A percentile compares a stretch with the other conserved stretches of the same genome.
These are phyloP conservation scores for Etheostoma perlongum DNA, from an alignment of 2,797 vertebrate genomes.

Conservation along the genomic window DNA sequence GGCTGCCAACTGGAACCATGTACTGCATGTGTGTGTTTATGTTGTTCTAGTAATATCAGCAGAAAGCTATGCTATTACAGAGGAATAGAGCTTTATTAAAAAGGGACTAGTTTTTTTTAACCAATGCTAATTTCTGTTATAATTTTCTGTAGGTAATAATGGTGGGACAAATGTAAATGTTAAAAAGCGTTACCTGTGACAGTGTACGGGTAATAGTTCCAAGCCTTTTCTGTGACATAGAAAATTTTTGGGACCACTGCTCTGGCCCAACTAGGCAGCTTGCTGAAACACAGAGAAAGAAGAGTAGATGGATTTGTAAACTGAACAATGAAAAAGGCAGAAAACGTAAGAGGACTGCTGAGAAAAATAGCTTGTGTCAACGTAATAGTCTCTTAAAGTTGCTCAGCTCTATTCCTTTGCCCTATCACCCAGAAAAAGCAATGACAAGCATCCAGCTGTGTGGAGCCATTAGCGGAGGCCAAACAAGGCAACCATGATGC, in stretches of 20 bases:
- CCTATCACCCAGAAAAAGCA: conserved; percentile 21
- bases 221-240: conserved; percentile 98
- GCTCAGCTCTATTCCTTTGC: conserved; percentile 24
- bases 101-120: not conserved
- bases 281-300: conserved; percentile 85
- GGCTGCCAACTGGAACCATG: conserved; percentile 9
- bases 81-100: not conserved
- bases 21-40: not conserved
- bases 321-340: conserved; percentile 30
- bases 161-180: not conserved
- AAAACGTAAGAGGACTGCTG: conserved; percentile 23
- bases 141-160: not conserved
- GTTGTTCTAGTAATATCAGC: not conserved
- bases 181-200: conserved; percentile 89
- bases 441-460: conserved; percentile 52
- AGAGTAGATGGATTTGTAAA: not conserved
- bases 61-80: not conserved
- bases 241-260: conserved; percentile 98
- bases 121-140: not conserved
- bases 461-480: conserved; percentile 33
- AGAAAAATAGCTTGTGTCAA: conserved; percentile 14
- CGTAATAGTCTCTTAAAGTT: not conserved
- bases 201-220: conserved; percentile 99
- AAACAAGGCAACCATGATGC: conserved; percentile 32
- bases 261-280: conserved; percentile 96